phyloP scores from a whole-genome alignment of 1,140 invertebrate genomes.

The Anadara kagoshimensis region DNA sequence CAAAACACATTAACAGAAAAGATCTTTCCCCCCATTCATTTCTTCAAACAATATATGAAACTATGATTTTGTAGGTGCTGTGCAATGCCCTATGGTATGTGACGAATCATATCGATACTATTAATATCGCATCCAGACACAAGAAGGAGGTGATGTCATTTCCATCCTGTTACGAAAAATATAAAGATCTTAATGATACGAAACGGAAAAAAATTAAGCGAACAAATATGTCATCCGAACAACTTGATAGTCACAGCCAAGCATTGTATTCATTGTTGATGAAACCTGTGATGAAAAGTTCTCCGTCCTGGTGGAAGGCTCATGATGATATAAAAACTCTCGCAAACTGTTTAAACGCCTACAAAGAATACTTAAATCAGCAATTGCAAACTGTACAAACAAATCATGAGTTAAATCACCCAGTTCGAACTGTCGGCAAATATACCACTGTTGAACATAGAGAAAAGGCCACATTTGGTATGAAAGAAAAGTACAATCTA shows the following conservation, averaged over 20 bases:
- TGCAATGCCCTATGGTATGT: constrained; percentile 7
- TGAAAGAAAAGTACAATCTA: background rate
- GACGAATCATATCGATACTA: background rate
- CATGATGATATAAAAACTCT: constrained; percentile 12
- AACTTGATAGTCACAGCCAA: constrained; percentile 9
- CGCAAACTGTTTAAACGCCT: constrained; percentile 7
- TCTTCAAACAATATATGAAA: too few relatives aligned
- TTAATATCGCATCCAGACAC: constrained; percentile 5
- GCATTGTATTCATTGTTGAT: constrained; percentile 14
- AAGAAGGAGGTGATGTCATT: background rate
- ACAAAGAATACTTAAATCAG: background rate
- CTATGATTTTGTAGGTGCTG: constrained; percentile 5
- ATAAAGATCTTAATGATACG: background rate
- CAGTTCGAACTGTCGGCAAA: background rate
- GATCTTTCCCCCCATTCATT: too few relatives aligned
- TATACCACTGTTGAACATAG: background rate
- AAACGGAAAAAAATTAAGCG: constrained; percentile 9
- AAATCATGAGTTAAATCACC: too few relatives aligned
- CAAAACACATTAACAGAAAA: too few relatives aligned
- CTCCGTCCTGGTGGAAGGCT: constrained; percentile 1
- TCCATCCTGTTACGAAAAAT: background rate
- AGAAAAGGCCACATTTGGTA: background rate
- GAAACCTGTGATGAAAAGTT: constrained; percentile 18
- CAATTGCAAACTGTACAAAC: background rate
- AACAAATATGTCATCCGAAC: background rate